phyloP scores from a whole-genome alignment of 2,797 vertebrate species.

The Enteromius fasciolatus region DNA sequence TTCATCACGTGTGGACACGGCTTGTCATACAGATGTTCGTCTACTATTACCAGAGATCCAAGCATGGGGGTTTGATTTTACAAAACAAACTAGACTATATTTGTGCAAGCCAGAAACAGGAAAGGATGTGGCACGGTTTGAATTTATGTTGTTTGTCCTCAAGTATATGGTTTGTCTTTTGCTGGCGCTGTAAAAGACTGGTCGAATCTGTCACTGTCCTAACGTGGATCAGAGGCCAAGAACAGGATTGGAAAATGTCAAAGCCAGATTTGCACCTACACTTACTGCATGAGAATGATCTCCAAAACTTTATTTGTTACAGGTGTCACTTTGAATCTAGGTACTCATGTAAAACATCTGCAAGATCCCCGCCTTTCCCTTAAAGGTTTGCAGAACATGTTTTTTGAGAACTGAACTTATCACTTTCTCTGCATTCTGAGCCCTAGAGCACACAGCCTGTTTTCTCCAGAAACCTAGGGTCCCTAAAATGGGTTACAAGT shows the following conservation, averaged over 20 bases:
- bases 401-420: conserved; percentile 2
- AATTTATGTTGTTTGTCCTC: background rate
- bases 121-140: conserved; percentile 1
- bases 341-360: conserved; percentile 14
- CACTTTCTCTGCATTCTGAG: background rate
- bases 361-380: background rate
- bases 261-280: conserved; percentile 4
- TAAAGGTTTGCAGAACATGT: background rate
- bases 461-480: background rate
- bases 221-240: background rate
- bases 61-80: conserved; percentile 19
- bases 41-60: conserved; percentile 28
- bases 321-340: background rate
- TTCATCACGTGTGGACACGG: conserved; percentile 5
- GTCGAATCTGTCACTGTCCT: background rate
- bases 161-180: background rate
- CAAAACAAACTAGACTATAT: conserved; percentile 23
- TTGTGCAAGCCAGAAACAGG: conserved; percentile 11
- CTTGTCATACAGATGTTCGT: conserved; percentile 37
- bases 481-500: background rate
- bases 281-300: background rate
- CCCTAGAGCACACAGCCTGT: background rate
- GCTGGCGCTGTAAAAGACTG: background rate
- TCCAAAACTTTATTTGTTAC: background rate
- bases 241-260: conserved; percentile 1